Base-by-base conservation (phyloP, 2,113 vertebrate genomes). In the Fulica atra region DNA sequence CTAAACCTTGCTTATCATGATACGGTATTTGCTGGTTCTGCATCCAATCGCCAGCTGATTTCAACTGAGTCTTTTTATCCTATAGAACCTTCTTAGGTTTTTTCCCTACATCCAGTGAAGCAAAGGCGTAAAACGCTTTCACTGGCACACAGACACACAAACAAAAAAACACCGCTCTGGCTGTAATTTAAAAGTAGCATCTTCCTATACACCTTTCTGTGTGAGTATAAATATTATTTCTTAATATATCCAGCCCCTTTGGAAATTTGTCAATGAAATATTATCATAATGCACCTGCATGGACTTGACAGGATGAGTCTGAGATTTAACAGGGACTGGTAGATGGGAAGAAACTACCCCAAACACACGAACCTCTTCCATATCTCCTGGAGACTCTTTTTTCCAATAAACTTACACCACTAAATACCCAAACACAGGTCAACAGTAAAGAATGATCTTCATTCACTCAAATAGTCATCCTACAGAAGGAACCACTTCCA, bases 81-180 rank as follows among this genome's bases (percentile, higher is more conserved):
- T 36, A 20, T 11, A 29, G 2, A 5, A 53, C n/a, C 23, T 19
- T 40, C 15, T 70, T 25, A 4, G 5, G 13, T 26, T 3, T 3
- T 20, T 56, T 6, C 20, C 0, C 25, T 80, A 10, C 1, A 15
- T 28, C 10, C 8, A 28, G 3, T 25, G 13, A 31, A 68, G 31
- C 21, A 81, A 79, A 84, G 16, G 2, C 35, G 29, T 53, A 8
- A 87, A 71, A 18, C n/a, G 13, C 11, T 8, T 28, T 66, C 65
- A 35, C 2, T 36, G 23, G 33, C 13, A 33, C 16, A 23, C 23
- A 18, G 16, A 31, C 10, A 7, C 4, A 19, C 6, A 38, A 16
- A 38, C 6, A 76, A 70, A 35, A 46, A 18, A 46, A 3, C 18
- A 15, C 12, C 21, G 3, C 23, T 69, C 25, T 68, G 25, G 6